These are phyloP conservation scores for Ageneiosus marmoratus DNA, from an alignment of 2,113 vertebrate genomes.

Conservation along the genomic window DNA sequence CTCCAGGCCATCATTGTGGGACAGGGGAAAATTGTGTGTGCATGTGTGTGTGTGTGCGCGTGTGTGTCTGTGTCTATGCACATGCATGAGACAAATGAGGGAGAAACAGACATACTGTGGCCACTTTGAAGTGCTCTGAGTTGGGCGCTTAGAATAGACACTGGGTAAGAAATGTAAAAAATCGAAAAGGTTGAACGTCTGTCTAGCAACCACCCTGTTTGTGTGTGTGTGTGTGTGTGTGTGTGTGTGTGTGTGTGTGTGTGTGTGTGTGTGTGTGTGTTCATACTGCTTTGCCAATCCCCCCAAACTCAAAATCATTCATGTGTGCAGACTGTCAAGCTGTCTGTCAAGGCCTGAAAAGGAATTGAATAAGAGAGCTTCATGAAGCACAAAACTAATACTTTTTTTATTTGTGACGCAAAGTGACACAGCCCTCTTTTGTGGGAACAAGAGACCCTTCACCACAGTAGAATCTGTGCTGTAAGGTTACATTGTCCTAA, in stretches of 20 bases:
- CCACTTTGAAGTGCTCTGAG: constrained; percentile 65
- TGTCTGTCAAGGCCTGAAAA: constrained; percentile 65
- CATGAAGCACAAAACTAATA: constrained; percentile 32
- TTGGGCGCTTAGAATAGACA: constrained; percentile 64
- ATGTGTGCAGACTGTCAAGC: constrained; percentile 61
- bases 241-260: constrained; percentile 19
- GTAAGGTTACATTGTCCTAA: background rate
- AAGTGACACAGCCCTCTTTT: constrained; percentile 60
- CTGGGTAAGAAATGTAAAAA: constrained; percentile 51
- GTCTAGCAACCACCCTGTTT: constrained; percentile 61
- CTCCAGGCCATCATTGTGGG: constrained; percentile 41
- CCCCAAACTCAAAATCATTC: constrained; percentile 58
- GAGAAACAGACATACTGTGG: constrained; percentile 68
- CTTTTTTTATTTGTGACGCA: no score
- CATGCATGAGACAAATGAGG: constrained; percentile 61
- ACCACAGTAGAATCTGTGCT: constrained; percentile 57
- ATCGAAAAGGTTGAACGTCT: constrained; percentile 60
- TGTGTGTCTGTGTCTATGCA: constrained; percentile 58
- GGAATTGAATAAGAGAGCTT: constrained; percentile 57
- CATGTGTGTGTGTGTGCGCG: constrained; percentile 62
- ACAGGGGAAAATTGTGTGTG: constrained; percentile 22
- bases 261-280: constrained; percentile 6
- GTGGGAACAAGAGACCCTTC: constrained; percentile 66
- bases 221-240: no score
- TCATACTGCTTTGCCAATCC: constrained; percentile 40